A percentile compares a stretch with the other conserved stretches of the same genome.
phyloP scores from a whole-genome alignment of 2,113 vertebrate genomes.

The Fulmarus glacialis region DNA sequence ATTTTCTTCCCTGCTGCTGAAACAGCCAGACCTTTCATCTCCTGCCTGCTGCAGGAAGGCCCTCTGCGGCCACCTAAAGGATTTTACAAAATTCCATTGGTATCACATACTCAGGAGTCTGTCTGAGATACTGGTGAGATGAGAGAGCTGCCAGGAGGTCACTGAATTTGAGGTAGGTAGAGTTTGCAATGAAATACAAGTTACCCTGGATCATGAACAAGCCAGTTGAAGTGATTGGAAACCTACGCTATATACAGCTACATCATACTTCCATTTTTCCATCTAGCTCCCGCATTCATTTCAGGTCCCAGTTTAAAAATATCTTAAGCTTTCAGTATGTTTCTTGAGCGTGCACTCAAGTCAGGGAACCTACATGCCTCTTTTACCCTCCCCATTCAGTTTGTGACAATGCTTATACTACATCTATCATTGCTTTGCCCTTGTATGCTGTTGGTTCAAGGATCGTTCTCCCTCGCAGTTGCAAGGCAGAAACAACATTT shows the following conservation, averaged over 20 bases:
- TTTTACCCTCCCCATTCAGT: not conserved
- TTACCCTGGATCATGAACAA: fast-evolving
- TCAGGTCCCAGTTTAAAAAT: not conserved
- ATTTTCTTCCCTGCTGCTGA: not conserved
- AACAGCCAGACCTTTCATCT: not conserved
- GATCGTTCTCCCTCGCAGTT: fast-evolving
- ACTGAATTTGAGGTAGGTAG: fast-evolving
- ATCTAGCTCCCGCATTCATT: not conserved
- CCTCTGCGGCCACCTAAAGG: not conserved
- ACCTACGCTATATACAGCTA: fast-evolving
- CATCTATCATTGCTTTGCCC: fast-evolving
- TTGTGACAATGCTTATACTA: not conserved
- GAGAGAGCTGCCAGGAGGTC: not conserved
- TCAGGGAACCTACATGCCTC: fast-evolving
- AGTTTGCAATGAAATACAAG: not conserved
- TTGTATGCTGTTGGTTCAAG: not conserved
- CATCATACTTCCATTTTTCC: not conserved
- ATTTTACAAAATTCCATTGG: not conserved
- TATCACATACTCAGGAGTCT: not conserved
- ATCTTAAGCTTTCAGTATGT: not conserved
- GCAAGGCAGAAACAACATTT: not conserved
- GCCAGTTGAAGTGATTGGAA: not conserved
- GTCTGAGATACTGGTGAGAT: fast-evolving
- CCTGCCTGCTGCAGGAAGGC: not conserved
- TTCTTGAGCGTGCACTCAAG: not conserved